Evolutionary conservation across 2,888 invertebrate species (phyloP), one percentile per base, ranked within the genome.

Genomic region (Lasius fuliginosus): DNA sequence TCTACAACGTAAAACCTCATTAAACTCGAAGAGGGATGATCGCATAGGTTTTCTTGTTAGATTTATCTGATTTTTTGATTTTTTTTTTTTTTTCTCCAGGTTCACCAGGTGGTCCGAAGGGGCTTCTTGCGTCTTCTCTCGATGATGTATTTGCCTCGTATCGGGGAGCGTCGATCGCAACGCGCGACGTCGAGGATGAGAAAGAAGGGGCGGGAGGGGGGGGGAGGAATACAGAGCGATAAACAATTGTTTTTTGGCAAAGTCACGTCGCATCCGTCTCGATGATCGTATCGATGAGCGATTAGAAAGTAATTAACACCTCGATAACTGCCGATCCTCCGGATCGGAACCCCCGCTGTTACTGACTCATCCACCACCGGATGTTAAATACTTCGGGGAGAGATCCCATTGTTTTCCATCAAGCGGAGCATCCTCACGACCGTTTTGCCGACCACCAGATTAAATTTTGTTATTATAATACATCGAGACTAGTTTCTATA

Each of bases 51-150:
- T 40, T 40, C 67, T 67, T 73, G 67, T 84, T 87, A 83, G 36
- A 84, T 88, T 81, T 83, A 85, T 71, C 73, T 85, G 82, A 82
- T 84, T 88, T 87, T 85, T 82, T 85, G 83, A 86, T 90, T 90
- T 1, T 36, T 76, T 56, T 67, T 67, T 42, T 11, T 8, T 23
- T 42, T 11, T 8, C 85, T 88, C 88, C 85, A 86, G 82, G 84
- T 87, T 82, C 87, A 84, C 91, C 92, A 92, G 92, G 92, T 92
- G 92, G 92, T 91, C 91, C 86, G 36, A 65, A 83, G 84, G 82
- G 68, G 68, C 33, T 69, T 69, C 42, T 60, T 33, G 60, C 18
- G 33, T 23, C 46, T 40, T 2, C 53, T 76, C 33, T 15, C 33
- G 68, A 88, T 90, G 89, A 92, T 92, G 90, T 60, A 79, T 77